These are phyloP conservation scores for Eupsilia transversa DNA, from an alignment of 2,888 invertebrate genomes.

Conservation along the genomic window DNA sequence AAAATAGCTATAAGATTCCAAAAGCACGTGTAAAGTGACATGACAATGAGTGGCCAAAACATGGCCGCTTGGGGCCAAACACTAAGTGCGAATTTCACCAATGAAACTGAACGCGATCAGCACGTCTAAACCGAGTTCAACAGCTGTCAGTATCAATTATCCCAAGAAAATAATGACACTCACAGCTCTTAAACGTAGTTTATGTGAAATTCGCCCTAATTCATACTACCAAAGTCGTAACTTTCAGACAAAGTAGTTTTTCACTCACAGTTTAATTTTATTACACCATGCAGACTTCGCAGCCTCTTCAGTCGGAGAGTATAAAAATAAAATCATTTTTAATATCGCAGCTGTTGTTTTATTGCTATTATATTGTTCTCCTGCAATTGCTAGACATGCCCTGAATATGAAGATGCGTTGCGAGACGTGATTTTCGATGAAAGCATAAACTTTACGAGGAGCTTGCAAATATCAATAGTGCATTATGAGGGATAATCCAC, in stretches of 20 bases:
- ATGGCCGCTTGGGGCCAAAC: constrained; percentile 19
- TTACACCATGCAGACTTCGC: constrained; percentile 21
- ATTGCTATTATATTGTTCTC: constrained; percentile 47
- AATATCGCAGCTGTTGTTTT: constrained; percentile 63
- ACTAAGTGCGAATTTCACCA: no score
- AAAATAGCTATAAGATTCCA: constrained; percentile 17
- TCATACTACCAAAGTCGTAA: constrained; percentile 39
- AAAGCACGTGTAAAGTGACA: constrained; percentile 21
- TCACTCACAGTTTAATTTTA: constrained; percentile 50
- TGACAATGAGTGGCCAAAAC: constrained; percentile 11
- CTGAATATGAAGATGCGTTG: constrained; percentile 68
- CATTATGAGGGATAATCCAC: constrained; percentile 82
- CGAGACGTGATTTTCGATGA: constrained; percentile 74
- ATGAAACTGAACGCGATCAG: no score
- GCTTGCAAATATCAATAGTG: constrained; percentile 81
- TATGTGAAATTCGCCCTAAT: no score
- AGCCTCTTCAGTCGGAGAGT: constrained; percentile 16
- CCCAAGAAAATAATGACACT: no score
- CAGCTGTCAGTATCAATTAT: no score
- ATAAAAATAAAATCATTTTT: constrained; percentile 54
- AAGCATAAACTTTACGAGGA: constrained; percentile 79
- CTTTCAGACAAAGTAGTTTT: constrained; percentile 34
- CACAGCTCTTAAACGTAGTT: no score
- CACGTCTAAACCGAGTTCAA: no score
- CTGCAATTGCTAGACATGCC: constrained; percentile 51